phyloP scores from a whole-genome alignment of 2,113 vertebrate genomes.

The Bos taurus region DNA sequence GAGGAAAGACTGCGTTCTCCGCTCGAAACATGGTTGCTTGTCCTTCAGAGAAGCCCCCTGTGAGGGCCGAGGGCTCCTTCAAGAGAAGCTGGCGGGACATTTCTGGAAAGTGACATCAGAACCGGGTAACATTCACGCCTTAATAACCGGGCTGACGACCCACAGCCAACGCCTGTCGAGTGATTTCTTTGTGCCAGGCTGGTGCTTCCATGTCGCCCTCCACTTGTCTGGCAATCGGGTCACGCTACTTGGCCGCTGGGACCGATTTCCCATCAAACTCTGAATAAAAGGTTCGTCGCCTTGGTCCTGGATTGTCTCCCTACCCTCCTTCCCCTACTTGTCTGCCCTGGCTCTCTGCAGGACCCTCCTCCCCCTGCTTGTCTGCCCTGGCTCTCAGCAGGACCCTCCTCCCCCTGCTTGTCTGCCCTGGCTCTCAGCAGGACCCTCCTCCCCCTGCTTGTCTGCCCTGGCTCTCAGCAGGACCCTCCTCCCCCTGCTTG shows the following conservation, averaged over 20 bases:
- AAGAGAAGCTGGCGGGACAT: not conserved
- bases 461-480: not conserved
- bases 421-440: not conserved
- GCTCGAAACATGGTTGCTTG: accelerated
- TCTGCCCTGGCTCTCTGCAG: not conserved
- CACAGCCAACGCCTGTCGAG: accelerated
- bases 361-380: not conserved
- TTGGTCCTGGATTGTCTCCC: not conserved
- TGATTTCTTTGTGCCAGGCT: accelerated
- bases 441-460: not conserved
- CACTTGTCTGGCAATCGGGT: accelerated
- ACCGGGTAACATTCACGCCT: accelerated
- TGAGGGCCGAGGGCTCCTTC: not conserved
- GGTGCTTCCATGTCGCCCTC: accelerated
- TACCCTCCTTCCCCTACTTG: not conserved
- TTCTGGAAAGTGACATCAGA: not conserved
- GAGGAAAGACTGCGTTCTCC: not conserved
- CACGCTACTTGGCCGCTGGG: accelerated
- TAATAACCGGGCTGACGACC: accelerated
- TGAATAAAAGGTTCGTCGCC: not conserved
- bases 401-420: not conserved
- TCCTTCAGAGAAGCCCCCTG: not conserved
- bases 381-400: not conserved
- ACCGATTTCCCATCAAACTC: not conserved
- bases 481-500: not conserved